Percentiles rank a stretch among this genome's conserved stretches.
Conservation (phyloP, 2,113 vertebrate species). For the Leucosticte australis region DNA sequence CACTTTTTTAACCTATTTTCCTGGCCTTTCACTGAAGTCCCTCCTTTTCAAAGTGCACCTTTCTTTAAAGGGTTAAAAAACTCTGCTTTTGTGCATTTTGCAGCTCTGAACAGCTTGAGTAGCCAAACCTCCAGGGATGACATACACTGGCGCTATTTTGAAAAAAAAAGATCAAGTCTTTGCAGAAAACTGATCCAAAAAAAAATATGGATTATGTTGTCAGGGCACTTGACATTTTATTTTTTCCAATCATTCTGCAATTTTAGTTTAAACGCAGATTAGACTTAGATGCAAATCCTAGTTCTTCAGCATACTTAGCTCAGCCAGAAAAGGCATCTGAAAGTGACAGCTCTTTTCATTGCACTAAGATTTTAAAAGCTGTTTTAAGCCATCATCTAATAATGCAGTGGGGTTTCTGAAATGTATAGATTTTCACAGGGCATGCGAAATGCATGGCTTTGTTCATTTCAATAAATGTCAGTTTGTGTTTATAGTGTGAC, state of each 20-base stretch:
- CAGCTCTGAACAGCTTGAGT: background rate
- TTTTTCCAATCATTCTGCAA: background rate
- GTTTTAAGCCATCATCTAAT: background rate
- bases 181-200: background rate
- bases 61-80: background rate
- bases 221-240: background rate
- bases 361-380: slow-evolving; percentile 3
- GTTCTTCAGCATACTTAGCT: background rate
- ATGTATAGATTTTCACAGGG: background rate
- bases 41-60: background rate
- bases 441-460: background rate
- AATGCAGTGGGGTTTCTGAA: background rate
- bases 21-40: background rate
- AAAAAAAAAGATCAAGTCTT: background rate
- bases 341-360: slow-evolving; percentile 4
- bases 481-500: background rate
- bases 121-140: background rate
- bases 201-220: background rate
- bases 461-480: background rate
- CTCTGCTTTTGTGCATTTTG: background rate
- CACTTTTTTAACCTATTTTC: background rate
- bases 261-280: background rate
- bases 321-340: background rate
- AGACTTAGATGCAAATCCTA: background rate
- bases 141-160: background rate